Conservation (phyloP, 2,797 vertebrate species). For the Myotis planiceps region DNA sequence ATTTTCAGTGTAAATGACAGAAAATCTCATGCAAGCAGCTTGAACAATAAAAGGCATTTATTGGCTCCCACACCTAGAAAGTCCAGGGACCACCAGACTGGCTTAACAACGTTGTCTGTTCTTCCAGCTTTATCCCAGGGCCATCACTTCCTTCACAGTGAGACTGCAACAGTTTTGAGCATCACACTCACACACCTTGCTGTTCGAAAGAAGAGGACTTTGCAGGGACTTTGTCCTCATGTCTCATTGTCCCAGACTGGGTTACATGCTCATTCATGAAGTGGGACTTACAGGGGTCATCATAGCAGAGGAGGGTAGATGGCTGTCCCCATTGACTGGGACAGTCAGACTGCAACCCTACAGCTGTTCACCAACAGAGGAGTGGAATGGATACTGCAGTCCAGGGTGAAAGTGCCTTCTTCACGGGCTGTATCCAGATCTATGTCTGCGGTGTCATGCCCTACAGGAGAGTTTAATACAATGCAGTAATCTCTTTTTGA, state of each 20-base stretch:
- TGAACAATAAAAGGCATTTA: not conserved
- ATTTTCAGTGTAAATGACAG: not conserved
- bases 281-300: not conserved
- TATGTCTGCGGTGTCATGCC: not conserved
- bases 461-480: not conserved
- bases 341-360: fast-evolving
- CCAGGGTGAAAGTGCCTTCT: not conserved
- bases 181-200: not conserved
- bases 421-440: not conserved
- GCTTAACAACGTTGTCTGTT: too few relatives aligned
- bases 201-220: not conserved
- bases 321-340: not conserved
- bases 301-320: not conserved
- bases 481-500: not conserved
- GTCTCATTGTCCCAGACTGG: not conserved
- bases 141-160: not conserved
- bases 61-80: not conserved
- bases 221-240: fast-evolving
- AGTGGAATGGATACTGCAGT: not conserved
- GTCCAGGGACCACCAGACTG: not conserved
- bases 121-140: not conserved
- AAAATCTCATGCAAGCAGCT: not conserved
- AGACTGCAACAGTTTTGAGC: not conserved
- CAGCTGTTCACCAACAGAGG: not conserved
- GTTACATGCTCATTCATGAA: not conserved